Evolutionary conservation across 1,140 invertebrate species (phyloP).

Genomic region (Lasioglossum albipes): DNA sequence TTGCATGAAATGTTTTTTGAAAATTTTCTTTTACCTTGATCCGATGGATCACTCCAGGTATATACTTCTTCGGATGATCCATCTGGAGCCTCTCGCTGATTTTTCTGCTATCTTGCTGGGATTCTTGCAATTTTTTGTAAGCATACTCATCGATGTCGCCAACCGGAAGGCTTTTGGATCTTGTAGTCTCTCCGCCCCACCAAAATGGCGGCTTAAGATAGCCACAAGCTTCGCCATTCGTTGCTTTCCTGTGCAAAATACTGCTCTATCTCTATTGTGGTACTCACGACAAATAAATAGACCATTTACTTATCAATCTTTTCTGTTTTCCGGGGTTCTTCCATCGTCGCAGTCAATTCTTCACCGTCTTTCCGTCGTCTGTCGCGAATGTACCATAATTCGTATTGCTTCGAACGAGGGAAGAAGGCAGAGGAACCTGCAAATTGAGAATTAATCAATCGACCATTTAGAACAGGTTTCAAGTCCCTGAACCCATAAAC

Average conservation of each 20-base stretch:
- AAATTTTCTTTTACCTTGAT: too few species aligned
- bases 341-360: too few species aligned
- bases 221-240: neutral
- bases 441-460: neutral
- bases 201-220: slow-evolving; percentile 3
- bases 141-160: slow-evolving; percentile 23
- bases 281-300: rapidly evolving
- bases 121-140: neutral
- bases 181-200: neutral
- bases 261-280: neutral
- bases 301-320: neutral
- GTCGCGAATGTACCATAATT: slow-evolving; percentile 2
- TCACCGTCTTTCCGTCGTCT: neutral
- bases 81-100: neutral
- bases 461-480: too few species aligned
- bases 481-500: too few species aligned
- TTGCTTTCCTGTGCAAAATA: neutral
- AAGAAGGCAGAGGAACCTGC: neutral
- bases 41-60: slow-evolving; percentile 4
- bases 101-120: neutral
- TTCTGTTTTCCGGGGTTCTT: neutral
- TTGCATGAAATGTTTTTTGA: too few species aligned
- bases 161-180: neutral
- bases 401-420: slow-evolving; percentile 22
- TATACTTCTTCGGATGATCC: slow-evolving; percentile 15